phyloP scores from a whole-genome alignment of 2,797 vertebrate species.

The Limosa lapponica region DNA sequence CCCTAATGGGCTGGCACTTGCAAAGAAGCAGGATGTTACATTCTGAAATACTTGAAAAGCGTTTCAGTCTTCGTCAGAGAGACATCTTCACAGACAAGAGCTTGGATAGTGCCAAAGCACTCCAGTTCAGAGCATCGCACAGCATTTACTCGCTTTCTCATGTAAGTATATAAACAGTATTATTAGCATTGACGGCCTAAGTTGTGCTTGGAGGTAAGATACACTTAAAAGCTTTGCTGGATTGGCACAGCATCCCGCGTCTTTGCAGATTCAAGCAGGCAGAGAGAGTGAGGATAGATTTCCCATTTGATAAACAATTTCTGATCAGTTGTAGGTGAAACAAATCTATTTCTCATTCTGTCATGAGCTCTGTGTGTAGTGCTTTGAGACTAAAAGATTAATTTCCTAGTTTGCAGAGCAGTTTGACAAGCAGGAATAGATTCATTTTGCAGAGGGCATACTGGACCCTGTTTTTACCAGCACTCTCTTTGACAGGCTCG shows the following conservation, averaged over 20 bases:
- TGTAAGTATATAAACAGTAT: background rate
- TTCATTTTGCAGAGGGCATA: background rate
- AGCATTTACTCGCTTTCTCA: background rate
- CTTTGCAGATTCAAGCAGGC: background rate
- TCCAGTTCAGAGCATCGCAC: background rate
- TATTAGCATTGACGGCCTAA: background rate
- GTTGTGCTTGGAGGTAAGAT: background rate
- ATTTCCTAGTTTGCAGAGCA: background rate
- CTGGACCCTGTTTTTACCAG: background rate
- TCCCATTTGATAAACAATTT: background rate
- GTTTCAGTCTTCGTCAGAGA: background rate
- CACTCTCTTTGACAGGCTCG: background rate
- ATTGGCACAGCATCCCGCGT: background rate
- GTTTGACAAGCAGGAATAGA: constrained; percentile 3
- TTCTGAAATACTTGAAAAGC: background rate
- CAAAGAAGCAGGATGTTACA: background rate
- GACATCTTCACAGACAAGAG: background rate
- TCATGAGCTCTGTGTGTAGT: background rate
- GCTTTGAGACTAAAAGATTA: background rate
- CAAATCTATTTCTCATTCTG: background rate
- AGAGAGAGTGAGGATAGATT: background rate
- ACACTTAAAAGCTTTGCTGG: background rate
- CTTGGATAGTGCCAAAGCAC: background rate
- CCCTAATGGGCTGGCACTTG: background rate
- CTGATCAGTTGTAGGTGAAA: background rate